A percentile compares a stretch with the other conserved stretches of the same genome.
Conservation (phyloP, 2,113 vertebrate genomes). For the Lamprologus lemairii region DNA sequence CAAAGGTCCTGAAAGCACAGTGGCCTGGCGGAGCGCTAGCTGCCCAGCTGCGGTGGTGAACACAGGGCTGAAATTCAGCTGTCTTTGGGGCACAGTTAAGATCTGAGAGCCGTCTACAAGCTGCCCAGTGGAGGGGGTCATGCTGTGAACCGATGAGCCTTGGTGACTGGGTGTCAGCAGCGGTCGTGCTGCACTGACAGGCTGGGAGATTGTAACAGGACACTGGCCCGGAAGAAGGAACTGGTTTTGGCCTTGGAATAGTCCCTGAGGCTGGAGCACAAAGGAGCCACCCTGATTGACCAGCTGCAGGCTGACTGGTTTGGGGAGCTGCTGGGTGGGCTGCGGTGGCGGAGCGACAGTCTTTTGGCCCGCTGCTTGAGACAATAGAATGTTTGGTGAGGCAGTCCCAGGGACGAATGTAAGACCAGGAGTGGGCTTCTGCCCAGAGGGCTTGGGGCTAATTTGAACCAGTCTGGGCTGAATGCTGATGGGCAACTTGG, state of each 20-base stretch:
- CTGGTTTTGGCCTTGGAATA: conserved; percentile 73
- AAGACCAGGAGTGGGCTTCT: conserved; percentile 63
- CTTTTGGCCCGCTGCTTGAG: conserved; percentile 55
- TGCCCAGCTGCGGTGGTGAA: conserved; percentile 70
- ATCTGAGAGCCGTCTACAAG: conserved; percentile 70
- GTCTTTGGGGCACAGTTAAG: conserved; percentile 67
- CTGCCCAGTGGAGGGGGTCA: conserved; percentile 53
- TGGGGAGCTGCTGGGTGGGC: conserved; percentile 46
- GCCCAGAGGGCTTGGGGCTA: conserved; percentile 71
- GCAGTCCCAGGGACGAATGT: conserved; percentile 63
- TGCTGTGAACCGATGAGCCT: conserved; percentile 32
- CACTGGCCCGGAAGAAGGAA: conserved; percentile 72
- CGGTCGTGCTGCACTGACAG: conserved; percentile 32
- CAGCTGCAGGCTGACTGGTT: conserved; percentile 71
- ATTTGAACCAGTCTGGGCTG: conserved; percentile 75
- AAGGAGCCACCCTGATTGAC: conserved; percentile 75
- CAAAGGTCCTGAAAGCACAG: conserved; percentile 68
- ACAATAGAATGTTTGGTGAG: conserved; percentile 68
- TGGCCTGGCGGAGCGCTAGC: conserved; percentile 69
- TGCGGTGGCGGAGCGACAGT: conserved; percentile 21
- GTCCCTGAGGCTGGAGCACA: conserved; percentile 74
- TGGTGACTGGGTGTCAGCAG: conserved; percentile 55
- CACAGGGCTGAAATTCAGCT: conserved; percentile 74
- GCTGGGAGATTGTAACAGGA: conserved; percentile 61
- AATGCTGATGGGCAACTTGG: conserved; percentile 75